Evolutionary conservation across 2,888 invertebrate genomes (phyloP).

Genomic region (Caenorhabditis panamensis): DNA sequence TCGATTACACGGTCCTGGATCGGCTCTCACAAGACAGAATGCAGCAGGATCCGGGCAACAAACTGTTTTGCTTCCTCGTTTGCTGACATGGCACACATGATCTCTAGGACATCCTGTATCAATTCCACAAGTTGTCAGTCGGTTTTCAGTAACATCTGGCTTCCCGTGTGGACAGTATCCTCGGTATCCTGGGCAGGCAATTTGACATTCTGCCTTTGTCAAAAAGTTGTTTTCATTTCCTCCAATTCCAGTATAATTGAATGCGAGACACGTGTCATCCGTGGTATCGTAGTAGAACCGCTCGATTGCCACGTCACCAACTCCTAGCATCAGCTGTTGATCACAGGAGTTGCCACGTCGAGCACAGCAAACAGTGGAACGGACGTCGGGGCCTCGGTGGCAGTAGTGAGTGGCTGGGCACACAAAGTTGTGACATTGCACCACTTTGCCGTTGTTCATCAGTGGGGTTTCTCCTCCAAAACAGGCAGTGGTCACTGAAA

Average conservation of each 20-base stretch:
- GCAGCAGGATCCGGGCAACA: constrained; percentile 78
- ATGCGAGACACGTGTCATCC: constrained; percentile 69
- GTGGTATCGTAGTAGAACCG: constrained; percentile 75
- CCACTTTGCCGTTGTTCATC: constrained; percentile 59
- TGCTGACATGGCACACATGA: constrained; percentile 77
- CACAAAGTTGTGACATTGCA: constrained; percentile 67
- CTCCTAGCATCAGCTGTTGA: constrained; percentile 74
- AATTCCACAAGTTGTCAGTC: constrained; percentile 73
- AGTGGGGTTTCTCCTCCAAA: constrained; percentile 72
- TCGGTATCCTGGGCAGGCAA: constrained; percentile 70
- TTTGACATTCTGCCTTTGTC: constrained; percentile 72
- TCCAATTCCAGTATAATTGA: constrained; percentile 75
- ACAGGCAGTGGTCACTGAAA: constrained; percentile 71
- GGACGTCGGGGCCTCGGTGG: constrained; percentile 66
- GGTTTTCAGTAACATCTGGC: constrained; percentile 64
- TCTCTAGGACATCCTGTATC: constrained; percentile 71
- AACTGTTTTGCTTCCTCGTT: constrained; percentile 71
- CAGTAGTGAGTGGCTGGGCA: constrained; percentile 78
- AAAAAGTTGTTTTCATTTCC: constrained; percentile 80
- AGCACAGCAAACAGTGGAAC: constrained; percentile 73
- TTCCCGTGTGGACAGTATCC: constrained; percentile 78
- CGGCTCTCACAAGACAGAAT: constrained; percentile 75
- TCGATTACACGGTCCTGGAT: constrained; percentile 74
- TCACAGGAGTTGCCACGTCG: constrained; percentile 74
- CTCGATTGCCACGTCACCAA: constrained; percentile 68